A percentile compares a stretch with the other conserved stretches of the same genome.
phyloP scores from a whole-genome alignment of 2,888 invertebrate genomes.

The Miltochrista miniata region DNA sequence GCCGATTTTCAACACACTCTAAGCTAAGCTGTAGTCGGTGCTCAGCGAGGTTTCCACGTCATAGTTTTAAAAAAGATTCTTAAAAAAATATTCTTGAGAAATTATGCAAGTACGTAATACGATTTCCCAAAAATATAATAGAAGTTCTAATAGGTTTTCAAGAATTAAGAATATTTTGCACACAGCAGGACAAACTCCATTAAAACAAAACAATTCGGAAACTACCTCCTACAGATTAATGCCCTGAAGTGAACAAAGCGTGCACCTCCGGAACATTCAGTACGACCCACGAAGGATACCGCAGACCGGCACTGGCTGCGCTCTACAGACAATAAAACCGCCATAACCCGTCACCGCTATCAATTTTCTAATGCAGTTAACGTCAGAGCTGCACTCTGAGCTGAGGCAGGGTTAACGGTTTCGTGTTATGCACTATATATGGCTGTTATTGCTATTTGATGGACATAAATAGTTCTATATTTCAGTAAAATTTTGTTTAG shows the following conservation, averaged over 20 bases:
- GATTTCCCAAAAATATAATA: too few relatives aligned
- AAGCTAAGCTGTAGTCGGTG: too few relatives aligned
- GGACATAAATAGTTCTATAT: not conserved
- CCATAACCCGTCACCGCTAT: constrained; percentile 55
- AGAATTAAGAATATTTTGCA: not conserved
- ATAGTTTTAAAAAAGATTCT: too few relatives aligned
- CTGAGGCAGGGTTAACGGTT: constrained; percentile 22
- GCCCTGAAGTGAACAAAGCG: constrained; percentile 7
- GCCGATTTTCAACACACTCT: too few relatives aligned
- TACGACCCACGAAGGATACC: constrained; percentile 5
- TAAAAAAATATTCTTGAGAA: too few relatives aligned
- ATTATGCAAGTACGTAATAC: too few relatives aligned
- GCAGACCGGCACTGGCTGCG: constrained; percentile 16
- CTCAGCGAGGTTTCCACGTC: too few relatives aligned
- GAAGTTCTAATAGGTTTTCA: not conserved
- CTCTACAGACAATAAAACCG: constrained; percentile 48
- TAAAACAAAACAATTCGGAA: constrained; percentile 8
- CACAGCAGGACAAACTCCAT: not conserved
- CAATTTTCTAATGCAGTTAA: constrained; percentile 63
- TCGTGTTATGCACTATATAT: constrained; percentile 22
- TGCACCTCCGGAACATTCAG: constrained; percentile 11
- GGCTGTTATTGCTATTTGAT: constrained; percentile 6
- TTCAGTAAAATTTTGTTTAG: constrained; percentile 4
- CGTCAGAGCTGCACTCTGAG: constrained; percentile 49
- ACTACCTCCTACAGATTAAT: not conserved